Base-by-base conservation (phyloP, 2,888 invertebrate species). In the Eupithecia subfuscata region DNA sequence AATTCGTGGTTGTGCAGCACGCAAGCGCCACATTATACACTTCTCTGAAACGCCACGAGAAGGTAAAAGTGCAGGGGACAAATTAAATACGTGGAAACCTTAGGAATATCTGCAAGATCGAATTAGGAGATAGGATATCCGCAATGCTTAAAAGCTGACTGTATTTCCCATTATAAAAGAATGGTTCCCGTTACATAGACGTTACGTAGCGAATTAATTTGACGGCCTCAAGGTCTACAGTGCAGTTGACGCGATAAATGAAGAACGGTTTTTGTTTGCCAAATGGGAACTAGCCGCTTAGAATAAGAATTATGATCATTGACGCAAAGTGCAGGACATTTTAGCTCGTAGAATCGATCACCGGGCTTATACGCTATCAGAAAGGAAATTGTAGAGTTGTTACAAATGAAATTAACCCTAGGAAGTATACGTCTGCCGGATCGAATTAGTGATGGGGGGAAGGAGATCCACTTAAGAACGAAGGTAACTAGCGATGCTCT, bases 21-120 rank as follows among this genome's bases (percentile, higher is more conserved):
- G 80, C 79, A 45, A 78, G n/a, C 30, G 8, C 25, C 52, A 63
- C 75, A 78, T 79, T 79, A 76, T n/a, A 71, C 73, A 74, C 71
- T 80, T 80, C 79, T 69, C 34, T 43, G 79, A 79, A 80, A 71
- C 34, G 67, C 37, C n/a, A 71, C 52, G 12, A 22, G 22, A 56
- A 56, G 5, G 4, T 56, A 22, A 56, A 56, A 56, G 22, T 56
- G 56, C 22, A 56, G 22, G 3, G 56, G 56, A 56, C 22, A 22
- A n/a, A 52, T 52, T 3, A 52, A 52, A 52, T 52, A 18, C 0
- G 30, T 30, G 30, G 30, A 30, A 30, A 30, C 30, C 48, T 48
- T n/a, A 48, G 7, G 12, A n/a, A 8, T 48, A 7, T 48, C n/a
- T 52, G n/a, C n/a, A 18, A 52, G 52, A 56, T 22, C 48, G 8